phyloP scores from a whole-genome alignment of 23 tunicate species.

The Clavelina lepadiformis region DNA sequence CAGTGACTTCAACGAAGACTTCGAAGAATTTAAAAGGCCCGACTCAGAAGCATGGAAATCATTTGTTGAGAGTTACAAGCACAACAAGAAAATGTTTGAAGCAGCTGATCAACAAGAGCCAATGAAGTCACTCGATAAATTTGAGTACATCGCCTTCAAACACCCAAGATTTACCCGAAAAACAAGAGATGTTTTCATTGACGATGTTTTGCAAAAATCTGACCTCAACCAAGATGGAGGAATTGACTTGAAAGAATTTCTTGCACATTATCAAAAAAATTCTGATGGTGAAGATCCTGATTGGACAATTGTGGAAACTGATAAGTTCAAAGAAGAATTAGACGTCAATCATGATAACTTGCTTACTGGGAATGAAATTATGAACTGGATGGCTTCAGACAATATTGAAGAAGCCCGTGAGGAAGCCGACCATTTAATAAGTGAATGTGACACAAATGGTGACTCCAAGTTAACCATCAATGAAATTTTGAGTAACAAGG shows the following conservation, averaged over 20 bases:
- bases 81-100: slow-evolving; percentile 41
- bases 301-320: slow-evolving; percentile 51
- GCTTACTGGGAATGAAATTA: slow-evolving; percentile 55
- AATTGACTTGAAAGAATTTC: slow-evolving; percentile 29
- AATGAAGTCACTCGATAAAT: slow-evolving; percentile 14
- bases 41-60: slow-evolving; percentile 38
- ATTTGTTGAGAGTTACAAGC: slow-evolving; percentile 29
- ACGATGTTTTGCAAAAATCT: slow-evolving; percentile 14
- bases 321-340: slow-evolving; percentile 60
- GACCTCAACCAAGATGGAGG: slow-evolving; percentile 46
- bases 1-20: slow-evolving; percentile 37
- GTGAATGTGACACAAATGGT: slow-evolving; percentile 44
- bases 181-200: slow-evolving; percentile 21
- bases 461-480: slow-evolving; percentile 45
- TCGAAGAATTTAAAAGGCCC: slow-evolving; percentile 21
- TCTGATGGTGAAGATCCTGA: slow-evolving; percentile 40
- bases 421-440: slow-evolving; percentile 79
- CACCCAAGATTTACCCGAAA: slow-evolving; percentile 38
- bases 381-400: slow-evolving; percentile 71
- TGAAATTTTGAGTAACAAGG: slow-evolving; percentile 64
- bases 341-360: slow-evolving; percentile 39
- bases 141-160: slow-evolving; percentile 49
- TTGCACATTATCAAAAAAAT: slow-evolving; percentile 10
- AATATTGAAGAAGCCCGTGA: slow-evolving; percentile 55
- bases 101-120: slow-evolving; percentile 51